These are phyloP conservation scores for Cyprinodon diabolis DNA, from an alignment of 2,797 vertebrate species.

Conservation along the genomic window DNA sequence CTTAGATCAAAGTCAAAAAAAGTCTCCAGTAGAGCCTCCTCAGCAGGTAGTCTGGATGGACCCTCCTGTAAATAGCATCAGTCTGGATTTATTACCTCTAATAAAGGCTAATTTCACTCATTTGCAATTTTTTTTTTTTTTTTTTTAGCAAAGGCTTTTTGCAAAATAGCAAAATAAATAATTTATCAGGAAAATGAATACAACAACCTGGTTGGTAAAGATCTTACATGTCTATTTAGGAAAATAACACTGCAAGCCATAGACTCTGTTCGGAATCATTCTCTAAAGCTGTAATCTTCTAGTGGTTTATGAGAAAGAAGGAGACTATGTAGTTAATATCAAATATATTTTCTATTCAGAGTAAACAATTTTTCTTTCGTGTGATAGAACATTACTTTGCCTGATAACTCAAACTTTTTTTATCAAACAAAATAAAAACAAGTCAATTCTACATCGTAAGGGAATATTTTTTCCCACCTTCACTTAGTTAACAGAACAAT, in stretches of 20 bases:
- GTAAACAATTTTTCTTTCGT: neutral
- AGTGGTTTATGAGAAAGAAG: neutral
- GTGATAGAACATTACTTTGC: neutral
- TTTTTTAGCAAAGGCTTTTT: neutral
- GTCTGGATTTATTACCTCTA: neutral
- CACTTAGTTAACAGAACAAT: slow-evolving; percentile 21
- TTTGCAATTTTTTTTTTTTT: too few relatives aligned
- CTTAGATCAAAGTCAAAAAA: too few relatives aligned
- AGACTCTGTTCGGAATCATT: neutral
- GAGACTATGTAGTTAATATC: neutral
- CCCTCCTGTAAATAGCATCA: neutral
- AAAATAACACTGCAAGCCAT: neutral
- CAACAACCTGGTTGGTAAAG: neutral
- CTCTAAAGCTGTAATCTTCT: neutral
- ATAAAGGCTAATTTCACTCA: neutral
- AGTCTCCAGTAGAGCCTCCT: too few relatives aligned
- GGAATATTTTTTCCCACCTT: neutral
- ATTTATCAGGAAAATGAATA: neutral
- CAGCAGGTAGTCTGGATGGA: too few relatives aligned
- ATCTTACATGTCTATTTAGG: neutral
- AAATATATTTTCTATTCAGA: neutral
- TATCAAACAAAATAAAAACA: neutral
- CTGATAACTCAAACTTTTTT: neutral
- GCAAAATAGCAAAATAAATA: neutral
- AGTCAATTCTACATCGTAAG: neutral